These are phyloP conservation scores for Scartelaos histophorus DNA, from an alignment of 2,113 vertebrate genomes.

Conservation along the genomic window DNA sequence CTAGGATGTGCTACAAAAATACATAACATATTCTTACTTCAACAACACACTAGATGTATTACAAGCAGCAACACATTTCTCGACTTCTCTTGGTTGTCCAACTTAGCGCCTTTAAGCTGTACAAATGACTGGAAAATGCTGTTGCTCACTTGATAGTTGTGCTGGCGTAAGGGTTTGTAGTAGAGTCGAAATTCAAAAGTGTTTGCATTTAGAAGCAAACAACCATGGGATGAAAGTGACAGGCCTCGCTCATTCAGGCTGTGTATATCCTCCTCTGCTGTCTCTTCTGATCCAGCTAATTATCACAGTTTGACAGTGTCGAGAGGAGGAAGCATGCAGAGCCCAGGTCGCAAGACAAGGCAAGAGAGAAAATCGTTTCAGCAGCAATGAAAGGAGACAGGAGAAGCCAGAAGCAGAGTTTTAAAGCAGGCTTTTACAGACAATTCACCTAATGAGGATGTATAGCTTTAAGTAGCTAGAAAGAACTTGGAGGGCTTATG, in stretches of 20 bases:
- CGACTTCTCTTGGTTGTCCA: neutral
- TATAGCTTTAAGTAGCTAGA: constrained; percentile 7
- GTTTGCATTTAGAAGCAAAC: constrained; percentile 13
- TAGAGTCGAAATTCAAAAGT: constrained; percentile 1
- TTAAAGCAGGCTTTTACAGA: constrained; percentile 34
- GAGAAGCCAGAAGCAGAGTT: constrained; percentile 10
- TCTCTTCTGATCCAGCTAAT: constrained; percentile 57
- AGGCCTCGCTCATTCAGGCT: constrained; percentile 45
- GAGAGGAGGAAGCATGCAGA: constrained; percentile 34
- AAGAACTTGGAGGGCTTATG: constrained; percentile 3
- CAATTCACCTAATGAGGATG: constrained; percentile 28
- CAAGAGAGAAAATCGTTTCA: constrained; percentile 24
- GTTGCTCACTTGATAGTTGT: neutral
- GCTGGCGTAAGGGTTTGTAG: neutral
- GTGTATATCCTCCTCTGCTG: constrained; percentile 30
- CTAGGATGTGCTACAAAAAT: neutral
- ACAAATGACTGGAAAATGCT: neutral
- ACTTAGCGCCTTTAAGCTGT: neutral
- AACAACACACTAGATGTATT: neutral
- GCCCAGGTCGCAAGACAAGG: constrained; percentile 16
- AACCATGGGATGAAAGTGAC: constrained; percentile 41
- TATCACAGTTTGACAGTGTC: constrained; percentile 56
- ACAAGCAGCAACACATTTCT: neutral
- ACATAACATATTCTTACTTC: neutral
- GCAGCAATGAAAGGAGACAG: constrained; percentile 25